These are phyloP conservation scores for Xestia ashworthii DNA, from an alignment of 2,888 invertebrate species.

Conservation along the genomic window DNA sequence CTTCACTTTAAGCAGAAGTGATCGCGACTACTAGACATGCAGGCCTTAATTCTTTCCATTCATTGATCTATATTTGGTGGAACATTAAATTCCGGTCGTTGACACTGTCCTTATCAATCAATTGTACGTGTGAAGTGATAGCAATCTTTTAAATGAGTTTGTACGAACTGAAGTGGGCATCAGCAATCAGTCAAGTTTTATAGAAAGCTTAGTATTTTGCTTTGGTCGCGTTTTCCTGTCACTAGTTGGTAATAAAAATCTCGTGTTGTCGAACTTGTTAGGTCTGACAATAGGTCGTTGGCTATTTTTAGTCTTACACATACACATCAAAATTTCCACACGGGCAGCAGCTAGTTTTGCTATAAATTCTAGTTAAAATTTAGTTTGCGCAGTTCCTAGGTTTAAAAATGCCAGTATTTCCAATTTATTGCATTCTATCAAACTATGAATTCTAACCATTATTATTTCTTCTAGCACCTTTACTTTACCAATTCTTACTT, in stretches of 20 bases:
- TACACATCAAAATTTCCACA: no score
- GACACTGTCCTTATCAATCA: conserved; percentile 13
- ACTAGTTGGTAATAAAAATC: no score
- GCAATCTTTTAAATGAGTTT: conserved; percentile 16
- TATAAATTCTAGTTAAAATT: no score
- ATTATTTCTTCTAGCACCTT: neutral
- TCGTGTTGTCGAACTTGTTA: no score
- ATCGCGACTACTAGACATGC: no score
- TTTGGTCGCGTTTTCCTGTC: neutral
- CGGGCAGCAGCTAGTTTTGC: no score
- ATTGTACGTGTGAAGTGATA: conserved; percentile 27
- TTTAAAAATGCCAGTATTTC: neutral
- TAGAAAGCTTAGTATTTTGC: conserved; percentile 3
- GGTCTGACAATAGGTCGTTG: no score
- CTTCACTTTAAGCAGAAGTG: no score
- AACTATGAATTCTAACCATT: neutral
- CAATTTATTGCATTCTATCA: neutral
- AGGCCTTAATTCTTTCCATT: no score
- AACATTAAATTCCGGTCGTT: conserved; percentile 21
- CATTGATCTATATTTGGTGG: conserved; percentile 19
- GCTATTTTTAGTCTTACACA: no score
- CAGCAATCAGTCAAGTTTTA: neutral
- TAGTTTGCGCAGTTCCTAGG: no score
- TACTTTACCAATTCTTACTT: neutral
- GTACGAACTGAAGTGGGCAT: neutral